Percentiles rank a stretch among this genome's conserved stretches.
These are phyloP conservation scores for Zaprionus lineosus DNA, from an alignment of 2,888 invertebrate species.

Conservation along the genomic window DNA sequence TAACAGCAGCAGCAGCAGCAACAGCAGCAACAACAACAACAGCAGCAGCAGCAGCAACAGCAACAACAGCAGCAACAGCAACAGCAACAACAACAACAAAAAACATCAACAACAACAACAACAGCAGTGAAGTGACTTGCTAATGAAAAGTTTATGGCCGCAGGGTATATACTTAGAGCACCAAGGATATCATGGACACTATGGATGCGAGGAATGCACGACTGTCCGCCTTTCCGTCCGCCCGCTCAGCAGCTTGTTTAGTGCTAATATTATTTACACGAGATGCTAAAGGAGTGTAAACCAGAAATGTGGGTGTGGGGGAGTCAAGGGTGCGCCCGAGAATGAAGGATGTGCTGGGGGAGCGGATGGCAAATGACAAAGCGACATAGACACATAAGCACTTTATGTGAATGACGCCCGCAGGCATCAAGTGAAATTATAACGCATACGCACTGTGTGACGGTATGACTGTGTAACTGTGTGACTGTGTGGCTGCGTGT, in stretches of 20 bases:
- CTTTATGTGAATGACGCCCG: constrained; percentile 71
- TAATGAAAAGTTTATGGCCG: constrained; percentile 73
- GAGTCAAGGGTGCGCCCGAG: neutral
- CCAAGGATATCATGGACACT: constrained; percentile 6
- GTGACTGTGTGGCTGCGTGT: neutral
- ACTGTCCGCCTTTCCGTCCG: constrained; percentile 23
- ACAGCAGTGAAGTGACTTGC: constrained; percentile 55
- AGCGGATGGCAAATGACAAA: constrained; percentile 34
- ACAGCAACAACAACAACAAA: constrained; percentile 32
- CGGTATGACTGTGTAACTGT: no score
- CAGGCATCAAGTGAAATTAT: constrained; percentile 69
- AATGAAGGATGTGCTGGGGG: no score
- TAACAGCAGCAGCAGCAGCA: constrained; percentile 6
- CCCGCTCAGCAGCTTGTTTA: no score
- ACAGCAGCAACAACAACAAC: constrained; percentile 3
- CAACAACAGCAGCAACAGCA: constrained; percentile 15
- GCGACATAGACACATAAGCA: constrained; percentile 65
- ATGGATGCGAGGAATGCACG: constrained; percentile 3
- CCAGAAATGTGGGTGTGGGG: no score
- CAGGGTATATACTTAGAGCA: constrained; percentile 46
- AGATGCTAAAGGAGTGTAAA: no score
- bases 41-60: constrained; percentile 11
- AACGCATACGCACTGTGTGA: constrained; percentile 49
- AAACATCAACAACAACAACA: constrained; percentile 17
- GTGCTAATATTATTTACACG: constrained; percentile 71